Base-by-base conservation (phyloP, 1,140 invertebrate species). In the Oryctes rhinoceros region DNA sequence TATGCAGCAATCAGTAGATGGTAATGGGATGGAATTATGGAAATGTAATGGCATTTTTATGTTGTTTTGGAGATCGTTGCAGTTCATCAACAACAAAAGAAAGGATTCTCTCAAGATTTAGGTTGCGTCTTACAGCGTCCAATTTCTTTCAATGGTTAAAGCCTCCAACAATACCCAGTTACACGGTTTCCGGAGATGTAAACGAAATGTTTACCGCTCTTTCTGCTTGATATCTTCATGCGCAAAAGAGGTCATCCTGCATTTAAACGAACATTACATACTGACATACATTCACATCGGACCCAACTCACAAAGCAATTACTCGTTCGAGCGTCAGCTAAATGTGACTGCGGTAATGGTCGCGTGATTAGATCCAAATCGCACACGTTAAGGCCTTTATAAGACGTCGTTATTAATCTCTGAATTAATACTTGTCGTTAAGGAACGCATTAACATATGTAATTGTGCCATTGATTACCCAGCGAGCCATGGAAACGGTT, bases 401-500 rank as follows among this genome's bases (percentile, higher is more conserved):
- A 71, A 24, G 20, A 71, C 65, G 65, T 71, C 65, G 37, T 71
- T 59, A 59, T 59, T 59, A 59, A 59, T 59, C 53, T 18, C 65
- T 71, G 65, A 71, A 59, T 71, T 71, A 71, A 71, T 71, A 71
- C 65, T 35, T 13, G 65, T 24, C 13, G 65, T 71, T 71, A 71
- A 71, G 65, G 24, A 71, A 71, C 20, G 65, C 65, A 71, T 24
- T 71, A 24, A 71, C 65, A 24, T 71, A 35, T 37, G 65, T 71
- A 71, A 71, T 71, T 71, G 65, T 20, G 20, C 65, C 65, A 71
- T 71, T 71, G 65, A 71, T 71, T 71, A 71, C 24, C 65, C 24
- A 24, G 35, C 24, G 65, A 71, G 4, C 20, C 65, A 35, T 1
- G 39, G 39, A 10, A 44, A 10, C 39, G 39, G 39, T 44, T 44